Evolutionary conservation across 2,888 invertebrate species (phyloP).

Genomic region (Cataglyphis albicans): DNA sequence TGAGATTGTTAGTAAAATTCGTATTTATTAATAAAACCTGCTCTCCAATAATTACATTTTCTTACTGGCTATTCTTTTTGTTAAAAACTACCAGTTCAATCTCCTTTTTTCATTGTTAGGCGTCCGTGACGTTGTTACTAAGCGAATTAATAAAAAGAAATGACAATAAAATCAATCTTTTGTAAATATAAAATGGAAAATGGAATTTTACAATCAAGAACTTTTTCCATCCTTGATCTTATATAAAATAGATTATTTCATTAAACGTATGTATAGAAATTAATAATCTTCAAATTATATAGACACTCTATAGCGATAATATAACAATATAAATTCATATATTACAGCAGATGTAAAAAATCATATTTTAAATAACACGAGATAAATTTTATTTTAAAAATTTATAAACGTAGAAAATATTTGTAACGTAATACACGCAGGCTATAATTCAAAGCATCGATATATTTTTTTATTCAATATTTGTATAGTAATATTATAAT

Average conservation of each 20-base stretch:
- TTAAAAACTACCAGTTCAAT: background rate
- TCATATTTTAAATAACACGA: background rate
- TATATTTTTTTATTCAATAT: background rate
- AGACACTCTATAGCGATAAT: background rate
- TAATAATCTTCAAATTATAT: background rate
- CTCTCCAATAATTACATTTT: constrained; percentile 2
- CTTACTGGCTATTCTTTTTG: background rate
- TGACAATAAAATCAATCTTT: background rate
- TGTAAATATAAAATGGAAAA: background rate
- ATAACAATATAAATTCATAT: background rate
- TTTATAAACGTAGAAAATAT: background rate
- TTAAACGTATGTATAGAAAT: background rate
- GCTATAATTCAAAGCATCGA: background rate
- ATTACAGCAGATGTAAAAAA: background rate
- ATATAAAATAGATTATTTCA: constrained; percentile 17
- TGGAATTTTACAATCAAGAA: background rate
- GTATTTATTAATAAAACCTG: background rate
- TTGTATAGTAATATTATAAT: background rate
- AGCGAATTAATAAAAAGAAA: constrained; percentile 4
- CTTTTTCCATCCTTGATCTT: constrained; percentile 4
- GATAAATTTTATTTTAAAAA: background rate
- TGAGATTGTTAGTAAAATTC: background rate
- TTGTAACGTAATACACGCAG: background rate
- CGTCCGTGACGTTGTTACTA: background rate
- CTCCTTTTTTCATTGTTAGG: background rate